Conservation (phyloP, 2,113 vertebrate species). For the Otolemur garnettii region DNA sequence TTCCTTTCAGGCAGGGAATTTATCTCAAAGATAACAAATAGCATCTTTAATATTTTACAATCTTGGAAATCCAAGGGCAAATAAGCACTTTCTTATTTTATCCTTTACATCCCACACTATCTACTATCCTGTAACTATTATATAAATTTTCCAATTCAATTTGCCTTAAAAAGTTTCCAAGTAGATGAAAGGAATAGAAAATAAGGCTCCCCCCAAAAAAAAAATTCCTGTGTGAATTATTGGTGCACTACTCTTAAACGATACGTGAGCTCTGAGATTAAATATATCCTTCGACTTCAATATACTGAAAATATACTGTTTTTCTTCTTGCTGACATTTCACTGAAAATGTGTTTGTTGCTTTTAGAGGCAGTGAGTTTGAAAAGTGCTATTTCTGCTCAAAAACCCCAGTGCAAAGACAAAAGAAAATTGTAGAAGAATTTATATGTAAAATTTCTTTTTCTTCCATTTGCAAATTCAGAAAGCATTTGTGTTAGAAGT, state of each 20-base stretch:
- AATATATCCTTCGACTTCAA: background rate
- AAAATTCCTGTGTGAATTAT: background rate
- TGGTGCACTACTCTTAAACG: background rate
- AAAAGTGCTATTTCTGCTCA: background rate
- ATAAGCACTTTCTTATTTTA: background rate
- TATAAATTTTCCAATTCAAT: background rate
- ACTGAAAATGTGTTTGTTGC: background rate
- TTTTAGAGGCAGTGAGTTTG: background rate
- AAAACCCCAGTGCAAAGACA: background rate
- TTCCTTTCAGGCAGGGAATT: background rate
- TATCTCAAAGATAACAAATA: background rate
- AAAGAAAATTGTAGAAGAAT: slow-evolving; percentile 17
- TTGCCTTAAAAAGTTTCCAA: background rate
- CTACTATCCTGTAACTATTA: background rate
- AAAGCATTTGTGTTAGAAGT: background rate
- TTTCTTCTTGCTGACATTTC: slow-evolving; percentile 17
- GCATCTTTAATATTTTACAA: background rate
- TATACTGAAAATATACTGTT: background rate
- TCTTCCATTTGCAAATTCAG: slow-evolving; percentile 12
- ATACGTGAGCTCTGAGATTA: background rate
- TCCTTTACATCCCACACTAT: background rate
- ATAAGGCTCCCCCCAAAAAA: background rate
- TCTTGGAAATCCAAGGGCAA: slow-evolving; percentile 32
- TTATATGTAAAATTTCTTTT: background rate
- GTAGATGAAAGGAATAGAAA: background rate